Evolutionary conservation across 1,140 invertebrate genomes (phyloP).

Genomic region (Mercenaria mercenaria): DNA sequence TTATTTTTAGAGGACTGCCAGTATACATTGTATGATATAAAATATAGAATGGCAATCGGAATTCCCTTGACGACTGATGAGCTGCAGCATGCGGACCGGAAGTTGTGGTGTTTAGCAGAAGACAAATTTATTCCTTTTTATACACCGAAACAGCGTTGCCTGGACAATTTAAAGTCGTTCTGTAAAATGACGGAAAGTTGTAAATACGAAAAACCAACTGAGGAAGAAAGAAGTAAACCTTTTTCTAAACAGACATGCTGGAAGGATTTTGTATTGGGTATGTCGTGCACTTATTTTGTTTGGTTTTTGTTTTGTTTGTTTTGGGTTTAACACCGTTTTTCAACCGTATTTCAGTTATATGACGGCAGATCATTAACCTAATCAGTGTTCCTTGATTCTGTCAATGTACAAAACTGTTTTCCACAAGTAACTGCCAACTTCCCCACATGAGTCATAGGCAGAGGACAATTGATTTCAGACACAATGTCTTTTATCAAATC

Average conservation of each 20-base stretch:
- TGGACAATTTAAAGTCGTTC: slow-evolving; percentile 22
- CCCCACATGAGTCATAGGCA: too few species aligned
- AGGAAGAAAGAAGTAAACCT: slow-evolving; percentile 54
- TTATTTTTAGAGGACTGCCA: slow-evolving; percentile 47
- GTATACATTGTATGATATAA: slow-evolving; percentile 52
- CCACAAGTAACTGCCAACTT: too few species aligned
- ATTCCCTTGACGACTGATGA: not conserved
- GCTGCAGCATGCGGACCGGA: slow-evolving; percentile 20
- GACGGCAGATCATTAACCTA: too few species aligned
- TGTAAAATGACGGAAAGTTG: slow-evolving; percentile 51
- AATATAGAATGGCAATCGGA: slow-evolving; percentile 46
- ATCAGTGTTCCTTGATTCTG: not conserved
- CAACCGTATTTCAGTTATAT: too few species aligned
- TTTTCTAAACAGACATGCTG: slow-evolving; percentile 74
- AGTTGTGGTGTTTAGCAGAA: slow-evolving; percentile 38
- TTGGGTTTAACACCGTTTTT: too few species aligned
- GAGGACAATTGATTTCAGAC: too few species aligned
- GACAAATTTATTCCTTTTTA: slow-evolving; percentile 42
- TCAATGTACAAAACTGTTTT: not conserved
- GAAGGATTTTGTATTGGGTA: slow-evolving; percentile 71
- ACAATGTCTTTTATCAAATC: too few species aligned
- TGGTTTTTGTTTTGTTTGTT: too few species aligned
- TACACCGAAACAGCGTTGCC: slow-evolving; percentile 37
- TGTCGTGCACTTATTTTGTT: not conserved
- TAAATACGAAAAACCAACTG: slow-evolving; percentile 15